A percentile compares a stretch with the other conserved stretches of the same genome.
These are phyloP conservation scores for Physella acuta DNA, from an alignment of 1,140 invertebrate genomes.

Conservation along the genomic window DNA sequence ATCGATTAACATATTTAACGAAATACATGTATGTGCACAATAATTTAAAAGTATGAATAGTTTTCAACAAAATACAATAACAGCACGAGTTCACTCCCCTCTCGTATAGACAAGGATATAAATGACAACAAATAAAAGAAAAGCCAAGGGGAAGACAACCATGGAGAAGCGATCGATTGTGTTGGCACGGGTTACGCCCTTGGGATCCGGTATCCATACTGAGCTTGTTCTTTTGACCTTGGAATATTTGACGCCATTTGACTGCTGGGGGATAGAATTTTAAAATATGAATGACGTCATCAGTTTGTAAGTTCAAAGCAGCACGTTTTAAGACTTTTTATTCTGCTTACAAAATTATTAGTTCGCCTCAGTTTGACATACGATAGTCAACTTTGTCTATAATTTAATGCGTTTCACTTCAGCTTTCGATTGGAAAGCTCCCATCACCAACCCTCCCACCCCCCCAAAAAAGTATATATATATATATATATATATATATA, in stretches of 20 bases:
- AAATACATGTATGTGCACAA: too few species aligned
- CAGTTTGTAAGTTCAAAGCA: neutral
- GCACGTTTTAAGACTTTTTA: neutral
- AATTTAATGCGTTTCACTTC: too few species aligned
- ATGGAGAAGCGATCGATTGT: neutral
- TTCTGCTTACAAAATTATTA: neutral
- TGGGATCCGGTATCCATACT: neutral
- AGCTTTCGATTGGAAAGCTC: too few species aligned
- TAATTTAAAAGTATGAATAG: too few species aligned
- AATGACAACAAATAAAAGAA: neutral
- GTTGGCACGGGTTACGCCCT: neutral
- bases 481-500: too few species aligned
- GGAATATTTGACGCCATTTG: neutral
- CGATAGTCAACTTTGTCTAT: neutral
- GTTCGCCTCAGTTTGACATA: neutral
- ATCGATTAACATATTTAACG: too few species aligned
- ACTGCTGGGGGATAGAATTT: neutral
- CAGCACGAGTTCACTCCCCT: neutral
- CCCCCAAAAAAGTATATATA: too few species aligned
- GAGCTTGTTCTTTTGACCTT: neutral
- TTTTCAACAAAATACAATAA: too few species aligned
- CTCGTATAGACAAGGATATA: conserved; percentile 1
- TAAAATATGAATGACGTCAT: neutral
- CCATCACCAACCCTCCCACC: too few species aligned
- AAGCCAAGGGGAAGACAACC: conserved; percentile 1